phyloP scores from a whole-genome alignment of 2,888 invertebrate species.

The Folsomia candida region DNA sequence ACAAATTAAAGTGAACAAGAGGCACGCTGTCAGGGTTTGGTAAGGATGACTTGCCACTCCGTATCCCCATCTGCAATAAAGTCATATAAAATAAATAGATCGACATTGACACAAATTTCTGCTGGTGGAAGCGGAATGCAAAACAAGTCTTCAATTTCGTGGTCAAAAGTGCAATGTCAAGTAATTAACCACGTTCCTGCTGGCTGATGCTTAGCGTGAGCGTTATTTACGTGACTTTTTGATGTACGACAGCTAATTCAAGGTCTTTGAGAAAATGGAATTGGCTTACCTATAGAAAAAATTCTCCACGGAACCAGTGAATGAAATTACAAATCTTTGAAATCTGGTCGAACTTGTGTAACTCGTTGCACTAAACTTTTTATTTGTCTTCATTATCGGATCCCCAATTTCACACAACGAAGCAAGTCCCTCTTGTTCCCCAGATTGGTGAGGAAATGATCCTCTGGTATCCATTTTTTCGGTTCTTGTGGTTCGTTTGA shows the following conservation, averaged over 20 bases:
- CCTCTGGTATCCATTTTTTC: not conserved
- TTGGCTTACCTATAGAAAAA: conserved; percentile 15
- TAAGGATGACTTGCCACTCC: conserved; percentile 63
- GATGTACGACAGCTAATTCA: not conserved
- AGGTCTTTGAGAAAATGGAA: not conserved
- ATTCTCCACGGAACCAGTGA: conserved; percentile 3
- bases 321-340: conserved; percentile 6
- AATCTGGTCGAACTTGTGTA: conserved; percentile 7
- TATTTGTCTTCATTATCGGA: not conserved
- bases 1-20: conserved; percentile 61
- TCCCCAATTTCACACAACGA: no score
- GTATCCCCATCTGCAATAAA: conserved; percentile 63
- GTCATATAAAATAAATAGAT: not conserved
- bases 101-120: conserved; percentile 7
- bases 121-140: not conserved
- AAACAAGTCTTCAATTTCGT: no score
- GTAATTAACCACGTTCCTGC: no score
- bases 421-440: not conserved
- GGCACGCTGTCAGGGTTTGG: conserved; percentile 61
- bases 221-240: no score
- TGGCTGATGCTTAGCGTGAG: no score
- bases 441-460: not conserved
- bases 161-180: no score
- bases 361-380: not conserved
- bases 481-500: not conserved